A percentile compares a stretch with the other conserved stretches of the same genome.
Evolutionary conservation across 2,888 invertebrate genomes (phyloP).

Genomic region (Callyntrura guangdongensis): DNA sequence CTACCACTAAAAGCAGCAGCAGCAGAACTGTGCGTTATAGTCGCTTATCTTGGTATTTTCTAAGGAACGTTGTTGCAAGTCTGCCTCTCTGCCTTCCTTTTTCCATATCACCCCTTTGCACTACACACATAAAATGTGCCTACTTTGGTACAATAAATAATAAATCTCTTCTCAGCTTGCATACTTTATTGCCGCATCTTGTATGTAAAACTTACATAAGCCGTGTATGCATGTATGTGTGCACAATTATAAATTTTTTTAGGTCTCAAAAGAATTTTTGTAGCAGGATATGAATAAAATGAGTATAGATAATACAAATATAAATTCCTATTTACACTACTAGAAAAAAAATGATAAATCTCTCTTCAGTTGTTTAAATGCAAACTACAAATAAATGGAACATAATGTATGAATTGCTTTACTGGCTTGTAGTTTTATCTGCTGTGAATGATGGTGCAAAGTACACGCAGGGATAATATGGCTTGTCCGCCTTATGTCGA

Average conservation of each 20-base stretch:
- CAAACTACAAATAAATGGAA: slow-evolving; percentile 9
- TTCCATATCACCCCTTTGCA: too few species aligned
- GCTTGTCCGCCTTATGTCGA: slow-evolving; percentile 4
- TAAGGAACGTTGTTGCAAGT: too few species aligned
- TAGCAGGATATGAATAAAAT: slow-evolving; percentile 51
- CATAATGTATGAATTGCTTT: neutral
- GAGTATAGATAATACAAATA: slow-evolving; percentile 17
- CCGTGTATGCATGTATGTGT: neutral
- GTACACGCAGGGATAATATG: slow-evolving; percentile 17
- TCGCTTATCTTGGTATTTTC: too few species aligned
- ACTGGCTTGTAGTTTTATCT: neutral
- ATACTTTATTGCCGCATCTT: too few species aligned
- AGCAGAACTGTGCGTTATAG: too few species aligned
- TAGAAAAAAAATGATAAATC: slow-evolving; percentile 56
- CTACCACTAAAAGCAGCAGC: too few species aligned
- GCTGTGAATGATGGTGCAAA: slow-evolving; percentile 25
- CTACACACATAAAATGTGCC: too few species aligned
- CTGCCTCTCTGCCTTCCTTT: too few species aligned
- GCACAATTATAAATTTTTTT: slow-evolving; percentile 28
- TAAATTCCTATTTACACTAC: slow-evolving; percentile 46
- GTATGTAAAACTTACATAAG: too few species aligned
- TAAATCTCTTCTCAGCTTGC: too few species aligned
- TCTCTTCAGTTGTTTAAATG: slow-evolving; percentile 26
- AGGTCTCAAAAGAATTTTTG: slow-evolving; percentile 44
- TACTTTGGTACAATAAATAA: too few species aligned